Base-by-base conservation (phyloP, 2,888 invertebrate species). In the Cosmia trapezina region DNA sequence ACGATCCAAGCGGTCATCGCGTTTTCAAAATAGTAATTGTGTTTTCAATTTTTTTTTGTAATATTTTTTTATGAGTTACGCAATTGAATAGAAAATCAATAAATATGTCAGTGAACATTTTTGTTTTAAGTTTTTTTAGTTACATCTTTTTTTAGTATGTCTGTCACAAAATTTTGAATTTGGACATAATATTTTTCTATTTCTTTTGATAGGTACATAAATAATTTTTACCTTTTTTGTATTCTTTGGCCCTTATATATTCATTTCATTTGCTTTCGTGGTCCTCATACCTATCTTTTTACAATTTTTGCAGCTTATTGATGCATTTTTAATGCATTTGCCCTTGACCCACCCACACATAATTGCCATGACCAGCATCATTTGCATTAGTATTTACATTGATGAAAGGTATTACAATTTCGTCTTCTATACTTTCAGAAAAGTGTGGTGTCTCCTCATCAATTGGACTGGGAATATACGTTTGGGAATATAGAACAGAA, bases 301-400 rank as follows among this genome's bases (percentile, higher is more conserved):
- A 28, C 41, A 54, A 1, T 67, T 41, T 60, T 66, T 56, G 28
- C 65, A 68, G 43, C 43, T 45, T 65, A 53, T 69, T n/a, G 53
- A 33, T 6, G 53, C 45, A 22, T 54, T 45, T 69, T 70, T 45
- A 53, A 54, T 70, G 14, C 53, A 69, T 53, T 43, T 64, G 7
- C 37, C 6, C 45, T 54, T 64, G 45, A 70, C 54, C 54, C 63
- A 69, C 53, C 53, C 69, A 54, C 33, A 70, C n/a, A 70, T 64
- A 69, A 69, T 63, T 69, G 28, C 51, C 33, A 14, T 69, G 51
- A 69, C 51, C 68, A 63, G 17, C 63, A 64, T 70, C 45, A n/a
- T 45, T 54, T 0, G 45, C 12, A 33, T 4, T 33, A 37, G 37
- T 0, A 22, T 70, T 65, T 19, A 70, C 54, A 54, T 69, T 64